Conservation (phyloP, 1,140 invertebrate genomes). For the Stegodyphus dumicola region DNA sequence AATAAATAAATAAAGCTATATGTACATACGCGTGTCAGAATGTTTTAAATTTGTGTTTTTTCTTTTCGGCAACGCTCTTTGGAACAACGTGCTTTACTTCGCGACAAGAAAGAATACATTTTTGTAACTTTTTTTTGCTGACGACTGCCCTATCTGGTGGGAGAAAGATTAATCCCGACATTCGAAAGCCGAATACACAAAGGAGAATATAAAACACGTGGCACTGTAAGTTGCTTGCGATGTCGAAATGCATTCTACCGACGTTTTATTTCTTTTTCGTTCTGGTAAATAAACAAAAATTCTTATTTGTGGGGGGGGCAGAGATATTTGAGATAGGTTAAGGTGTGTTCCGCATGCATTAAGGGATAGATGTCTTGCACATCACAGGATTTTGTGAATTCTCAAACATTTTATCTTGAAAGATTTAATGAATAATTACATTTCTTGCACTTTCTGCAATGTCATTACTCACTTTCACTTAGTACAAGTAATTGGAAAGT, state of each 20-base stretch:
- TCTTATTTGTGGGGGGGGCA: neutral
- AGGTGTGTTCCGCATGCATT: too few species aligned
- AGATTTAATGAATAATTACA: too few species aligned
- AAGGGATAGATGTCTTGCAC: too few species aligned
- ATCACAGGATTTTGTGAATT: too few species aligned
- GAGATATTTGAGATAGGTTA: too few species aligned
- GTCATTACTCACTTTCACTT: too few species aligned
- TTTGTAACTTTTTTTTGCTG: conserved; percentile 31
- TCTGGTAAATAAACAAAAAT: conserved; percentile 19
- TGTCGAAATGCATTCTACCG: conserved; percentile 33
- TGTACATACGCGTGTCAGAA: conserved; percentile 26
- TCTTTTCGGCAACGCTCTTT: neutral
- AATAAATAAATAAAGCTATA: neutral
- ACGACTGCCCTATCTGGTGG: conserved; percentile 40
- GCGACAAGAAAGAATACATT: neutral
- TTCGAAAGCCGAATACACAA: conserved; percentile 51
- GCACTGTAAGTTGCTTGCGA: neutral
- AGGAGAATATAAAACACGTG: conserved; percentile 28
- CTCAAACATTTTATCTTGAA: too few species aligned
- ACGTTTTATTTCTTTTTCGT: conserved; percentile 20
- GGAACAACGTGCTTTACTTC: conserved; percentile 42
- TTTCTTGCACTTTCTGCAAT: too few species aligned
- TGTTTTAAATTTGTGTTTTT: conserved; percentile 7
- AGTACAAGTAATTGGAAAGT: too few species aligned
- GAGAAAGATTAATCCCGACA: conserved; percentile 53